A percentile compares a stretch with the other conserved stretches of the same genome.
Conservation (phyloP, 2,888 invertebrate species). For the Terebella lapidaria region DNA sequence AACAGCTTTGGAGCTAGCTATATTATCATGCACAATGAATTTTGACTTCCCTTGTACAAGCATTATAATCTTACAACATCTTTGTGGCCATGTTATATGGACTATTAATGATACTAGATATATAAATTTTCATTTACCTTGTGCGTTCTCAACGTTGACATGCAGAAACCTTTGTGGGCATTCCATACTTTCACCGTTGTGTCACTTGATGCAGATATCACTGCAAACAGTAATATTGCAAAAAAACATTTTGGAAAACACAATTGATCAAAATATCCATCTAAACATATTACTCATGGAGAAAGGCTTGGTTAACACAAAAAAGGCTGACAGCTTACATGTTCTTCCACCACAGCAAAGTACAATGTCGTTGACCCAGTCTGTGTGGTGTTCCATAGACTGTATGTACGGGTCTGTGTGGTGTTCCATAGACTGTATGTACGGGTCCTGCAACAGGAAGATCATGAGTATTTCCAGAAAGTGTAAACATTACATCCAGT, state of each 20-base stretch:
- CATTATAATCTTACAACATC: too few relatives aligned
- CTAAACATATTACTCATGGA: neutral
- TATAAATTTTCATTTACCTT: conserved; percentile 57
- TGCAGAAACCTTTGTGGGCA: conserved; percentile 97
- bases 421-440: conserved; percentile 96
- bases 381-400: conserved; percentile 99
- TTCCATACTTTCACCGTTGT: conserved; percentile 99
- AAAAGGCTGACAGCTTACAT: conserved; percentile 59
- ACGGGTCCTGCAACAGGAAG: conserved; percentile 61
- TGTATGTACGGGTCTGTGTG: conserved; percentile 90
- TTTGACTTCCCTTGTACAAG: too few relatives aligned
- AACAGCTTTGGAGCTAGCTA: too few relatives aligned
- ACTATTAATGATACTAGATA: neutral
- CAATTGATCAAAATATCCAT: too few relatives aligned
- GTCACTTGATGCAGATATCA: conserved; percentile 98
- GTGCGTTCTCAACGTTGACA: conserved; percentile 96
- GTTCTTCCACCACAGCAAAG: conserved; percentile 95
- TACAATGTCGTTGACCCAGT: conserved; percentile 99
- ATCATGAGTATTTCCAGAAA: too few relatives aligned
- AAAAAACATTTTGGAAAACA: neutral
- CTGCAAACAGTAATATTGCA: conserved; percentile 56
- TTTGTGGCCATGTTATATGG: too few relatives aligned
- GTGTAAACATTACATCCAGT: too few relatives aligned
- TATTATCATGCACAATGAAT: too few relatives aligned
- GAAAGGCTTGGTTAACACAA: neutral